Conservation (phyloP, 1,140 invertebrate genomes). For the Drosophila gunungcola region DNA sequence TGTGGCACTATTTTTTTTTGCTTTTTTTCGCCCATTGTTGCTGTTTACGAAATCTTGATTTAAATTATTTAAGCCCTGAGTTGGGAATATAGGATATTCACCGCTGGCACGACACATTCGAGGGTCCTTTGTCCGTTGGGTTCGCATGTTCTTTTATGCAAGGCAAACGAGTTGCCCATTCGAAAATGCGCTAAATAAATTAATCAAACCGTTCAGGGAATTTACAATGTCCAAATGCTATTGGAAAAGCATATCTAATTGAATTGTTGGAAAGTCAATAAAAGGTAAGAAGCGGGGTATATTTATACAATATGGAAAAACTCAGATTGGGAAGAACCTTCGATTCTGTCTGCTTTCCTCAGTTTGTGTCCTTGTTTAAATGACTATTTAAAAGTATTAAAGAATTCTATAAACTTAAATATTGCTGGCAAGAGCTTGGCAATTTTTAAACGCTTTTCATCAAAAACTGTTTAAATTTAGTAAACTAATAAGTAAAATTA, state of each 20-base stretch:
- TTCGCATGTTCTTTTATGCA: slow-evolving; percentile 53
- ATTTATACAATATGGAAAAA: neutral
- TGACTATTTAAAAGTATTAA: neutral
- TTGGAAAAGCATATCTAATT: slow-evolving; percentile 35
- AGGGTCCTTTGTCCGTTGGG: slow-evolving; percentile 30
- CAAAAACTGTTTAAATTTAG: too few species aligned
- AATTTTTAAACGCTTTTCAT: too few species aligned
- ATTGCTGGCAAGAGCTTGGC: too few species aligned
- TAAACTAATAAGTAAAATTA: too few species aligned
- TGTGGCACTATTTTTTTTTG: slow-evolving; percentile 37
- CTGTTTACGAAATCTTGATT: slow-evolving; percentile 64
- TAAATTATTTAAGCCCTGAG: slow-evolving; percentile 66
- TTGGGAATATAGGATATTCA: slow-evolving; percentile 30
- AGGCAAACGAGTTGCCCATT: slow-evolving; percentile 17
- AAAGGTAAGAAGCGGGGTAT: neutral
- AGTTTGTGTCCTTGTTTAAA: too few species aligned
- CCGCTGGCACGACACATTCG: slow-evolving; percentile 63
- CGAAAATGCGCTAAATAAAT: slow-evolving; percentile 60
- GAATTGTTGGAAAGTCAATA: slow-evolving; percentile 26
- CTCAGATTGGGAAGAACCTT: neutral
- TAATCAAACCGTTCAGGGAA: slow-evolving; percentile 53
- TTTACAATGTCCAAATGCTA: slow-evolving; percentile 52
- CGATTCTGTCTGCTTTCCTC: neutral
- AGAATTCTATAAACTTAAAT: too few species aligned
- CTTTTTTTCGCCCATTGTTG: slow-evolving; percentile 16